A percentile compares a stretch with the other conserved stretches of the same genome.
These are phyloP conservation scores for Microcaecilia unicolor DNA, from an alignment of 2,797 vertebrate genomes.

Conservation along the genomic window DNA sequence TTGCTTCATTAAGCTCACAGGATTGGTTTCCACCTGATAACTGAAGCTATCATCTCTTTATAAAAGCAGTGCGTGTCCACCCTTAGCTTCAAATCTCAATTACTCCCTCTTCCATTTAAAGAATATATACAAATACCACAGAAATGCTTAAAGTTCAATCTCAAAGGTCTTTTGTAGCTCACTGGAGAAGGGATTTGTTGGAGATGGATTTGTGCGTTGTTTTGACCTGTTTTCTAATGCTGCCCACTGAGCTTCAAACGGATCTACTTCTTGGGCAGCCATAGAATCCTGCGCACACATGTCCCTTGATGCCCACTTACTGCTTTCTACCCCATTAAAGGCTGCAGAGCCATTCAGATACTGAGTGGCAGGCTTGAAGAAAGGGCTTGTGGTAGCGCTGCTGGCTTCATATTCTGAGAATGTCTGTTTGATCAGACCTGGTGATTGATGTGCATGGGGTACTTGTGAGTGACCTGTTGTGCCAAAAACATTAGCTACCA, in stretches of 20 bases:
- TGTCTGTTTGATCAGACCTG: constrained; percentile 50
- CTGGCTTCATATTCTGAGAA: constrained; percentile 44
- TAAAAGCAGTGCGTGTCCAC: no score
- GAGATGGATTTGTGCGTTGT: constrained; percentile 85
- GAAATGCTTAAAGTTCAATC: constrained; percentile 79
- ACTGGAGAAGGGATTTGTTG: constrained; percentile 94
- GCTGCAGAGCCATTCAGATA: constrained; percentile 67
- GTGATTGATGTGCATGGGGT: constrained; percentile 52
- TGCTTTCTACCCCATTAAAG: constrained; percentile 50
- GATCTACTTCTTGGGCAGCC: constrained; percentile 59
- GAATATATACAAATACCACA: constrained; percentile 5
- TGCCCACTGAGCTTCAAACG: constrained; percentile 95
- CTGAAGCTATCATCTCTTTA: no score
- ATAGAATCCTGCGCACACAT: constrained; percentile 34
- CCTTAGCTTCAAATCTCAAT: no score
- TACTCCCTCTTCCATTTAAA: constrained; percentile 2
- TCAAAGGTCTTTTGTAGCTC: constrained; percentile 98
- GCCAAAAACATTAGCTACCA: constrained; percentile 93
- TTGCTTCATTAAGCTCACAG: background rate
- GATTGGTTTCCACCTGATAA: background rate
- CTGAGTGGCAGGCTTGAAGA: constrained; percentile 57
- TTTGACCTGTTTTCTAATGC: constrained; percentile 82
- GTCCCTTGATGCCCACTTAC: constrained; percentile 47
- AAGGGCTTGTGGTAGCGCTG: constrained; percentile 47
- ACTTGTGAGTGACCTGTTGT: constrained; percentile 71